Percentiles rank a stretch among this genome's conserved stretches.
These are phyloP conservation scores for Theretra japonica DNA, from an alignment of 2,888 invertebrate genomes.

Conservation along the genomic window DNA sequence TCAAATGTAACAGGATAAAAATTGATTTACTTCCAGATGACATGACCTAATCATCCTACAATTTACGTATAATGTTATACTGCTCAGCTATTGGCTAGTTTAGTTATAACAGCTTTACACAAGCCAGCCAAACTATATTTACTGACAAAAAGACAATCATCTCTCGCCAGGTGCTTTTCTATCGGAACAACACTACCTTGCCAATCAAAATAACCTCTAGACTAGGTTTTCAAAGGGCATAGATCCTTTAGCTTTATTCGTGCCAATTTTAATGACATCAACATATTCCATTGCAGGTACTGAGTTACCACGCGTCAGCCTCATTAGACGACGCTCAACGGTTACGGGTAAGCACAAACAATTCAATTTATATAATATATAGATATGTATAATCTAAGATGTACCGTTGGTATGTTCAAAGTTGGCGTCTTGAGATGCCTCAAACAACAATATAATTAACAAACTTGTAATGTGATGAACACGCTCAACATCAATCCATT, in stretches of 20 bases:
- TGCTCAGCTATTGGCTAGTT: no score
- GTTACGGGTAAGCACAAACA: slow-evolving; percentile 88
- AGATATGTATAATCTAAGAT: slow-evolving; percentile 1
- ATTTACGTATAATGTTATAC: not conserved
- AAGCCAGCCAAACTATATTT: no score
- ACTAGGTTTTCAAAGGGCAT: not conserved
- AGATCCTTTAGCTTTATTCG: not conserved
- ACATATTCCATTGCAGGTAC: slow-evolving; percentile 73
- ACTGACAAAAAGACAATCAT: no score
- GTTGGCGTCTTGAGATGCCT: slow-evolving; percentile 37
- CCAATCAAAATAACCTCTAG: no score
- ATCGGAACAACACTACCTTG: no score
- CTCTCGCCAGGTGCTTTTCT: no score
- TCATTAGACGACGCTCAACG: slow-evolving; percentile 94
- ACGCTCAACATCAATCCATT: slow-evolving; percentile 36
- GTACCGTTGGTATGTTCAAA: slow-evolving; percentile 34
- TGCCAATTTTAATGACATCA: not conserved
- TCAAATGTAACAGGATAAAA: not conserved
- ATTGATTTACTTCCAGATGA: not conserved
- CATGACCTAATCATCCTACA: not conserved
- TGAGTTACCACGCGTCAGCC: slow-evolving; percentile 98
- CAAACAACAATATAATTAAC: slow-evolving; percentile 41
- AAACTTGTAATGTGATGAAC: slow-evolving; percentile 41
- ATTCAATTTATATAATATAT: slow-evolving; percentile 15
- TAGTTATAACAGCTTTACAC: no score